phyloP scores from a whole-genome alignment of 2,888 invertebrate species.

The Caenorhabditis angaria region DNA sequence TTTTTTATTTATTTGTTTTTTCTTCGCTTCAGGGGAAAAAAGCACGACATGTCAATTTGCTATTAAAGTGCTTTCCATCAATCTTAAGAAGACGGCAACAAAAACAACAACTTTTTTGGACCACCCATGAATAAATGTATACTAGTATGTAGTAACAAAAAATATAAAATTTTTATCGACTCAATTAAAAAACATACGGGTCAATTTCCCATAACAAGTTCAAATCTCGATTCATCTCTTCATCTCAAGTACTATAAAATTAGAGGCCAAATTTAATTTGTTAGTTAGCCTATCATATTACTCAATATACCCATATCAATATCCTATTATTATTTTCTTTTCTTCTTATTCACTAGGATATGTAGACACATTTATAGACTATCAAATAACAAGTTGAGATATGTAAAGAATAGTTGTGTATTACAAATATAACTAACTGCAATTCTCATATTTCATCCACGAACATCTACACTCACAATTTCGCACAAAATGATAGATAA shows the following conservation, averaged over 20 bases:
- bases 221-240: too few relatives aligned
- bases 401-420: too few relatives aligned
- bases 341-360: neutral
- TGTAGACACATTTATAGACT: slow-evolving; percentile 1
- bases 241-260: too few relatives aligned
- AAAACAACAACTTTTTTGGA: too few relatives aligned
- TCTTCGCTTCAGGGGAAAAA: neutral
- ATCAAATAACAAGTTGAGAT: neutral
- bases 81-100: too few relatives aligned
- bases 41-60: slow-evolving; percentile 7
- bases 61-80: slow-evolving; percentile 12
- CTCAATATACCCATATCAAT: slow-evolving; percentile 4
- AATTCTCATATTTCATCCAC: neutral
- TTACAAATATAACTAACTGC: too few relatives aligned
- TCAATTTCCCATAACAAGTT: too few relatives aligned
- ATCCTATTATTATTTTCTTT: neutral
- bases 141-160: too few relatives aligned
- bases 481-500: neutral
- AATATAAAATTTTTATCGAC: too few relatives aligned
- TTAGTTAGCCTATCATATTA: neutral
- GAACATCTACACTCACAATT: neutral
- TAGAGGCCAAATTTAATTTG: neutral
- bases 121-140: too few relatives aligned
- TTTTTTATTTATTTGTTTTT: neutral
- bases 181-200: too few relatives aligned